Conservation (phyloP, 2,797 vertebrate species). For the Gambusia yucatana region DNA sequence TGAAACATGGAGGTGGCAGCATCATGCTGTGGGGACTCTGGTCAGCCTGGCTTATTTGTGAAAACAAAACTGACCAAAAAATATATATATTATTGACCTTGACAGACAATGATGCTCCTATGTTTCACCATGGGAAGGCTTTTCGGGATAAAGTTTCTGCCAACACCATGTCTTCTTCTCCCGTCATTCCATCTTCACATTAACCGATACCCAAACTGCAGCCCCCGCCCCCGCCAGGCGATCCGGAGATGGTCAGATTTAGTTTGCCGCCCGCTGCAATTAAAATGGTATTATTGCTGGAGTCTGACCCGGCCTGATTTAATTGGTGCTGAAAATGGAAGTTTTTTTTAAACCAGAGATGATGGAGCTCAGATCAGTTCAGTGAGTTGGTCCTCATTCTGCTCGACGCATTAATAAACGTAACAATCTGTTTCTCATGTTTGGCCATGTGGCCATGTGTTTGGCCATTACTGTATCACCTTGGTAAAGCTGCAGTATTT, state of each 20-base stretch:
- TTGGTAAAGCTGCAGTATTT: too few species aligned
- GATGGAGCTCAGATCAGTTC: slow-evolving; percentile 59
- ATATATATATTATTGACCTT: not conserved
- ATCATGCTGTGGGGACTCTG: not conserved
- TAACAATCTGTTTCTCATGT: too few species aligned
- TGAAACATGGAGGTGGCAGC: not conserved
- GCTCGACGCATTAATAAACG: too few species aligned
- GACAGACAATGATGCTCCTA: not conserved
- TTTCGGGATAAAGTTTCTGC: not conserved
- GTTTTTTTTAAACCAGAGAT: slow-evolving; percentile 61
- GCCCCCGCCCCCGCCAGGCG: slow-evolving; percentile 62
- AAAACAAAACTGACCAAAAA: not conserved
- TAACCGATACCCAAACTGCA: slow-evolving; percentile 26
- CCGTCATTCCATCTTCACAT: slow-evolving; percentile 27
- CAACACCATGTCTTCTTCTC: slow-evolving; percentile 12
- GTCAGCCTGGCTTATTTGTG: not conserved
- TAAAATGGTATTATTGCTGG: slow-evolving; percentile 78
- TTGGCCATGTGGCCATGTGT: too few species aligned
- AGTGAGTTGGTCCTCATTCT: slow-evolving; percentile 61
- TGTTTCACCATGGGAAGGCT: not conserved
- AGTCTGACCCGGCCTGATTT: slow-evolving; percentile 78
- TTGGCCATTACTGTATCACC: too few species aligned
- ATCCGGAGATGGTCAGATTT: slow-evolving; percentile 77
- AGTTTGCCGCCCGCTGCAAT: slow-evolving; percentile 70
- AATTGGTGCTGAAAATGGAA: slow-evolving; percentile 71